Percentiles rank a stretch among this genome's conserved stretches.
Evolutionary conservation across 2,797 vertebrate species (phyloP).

Genomic region (Chloroceryle inda): DNA sequence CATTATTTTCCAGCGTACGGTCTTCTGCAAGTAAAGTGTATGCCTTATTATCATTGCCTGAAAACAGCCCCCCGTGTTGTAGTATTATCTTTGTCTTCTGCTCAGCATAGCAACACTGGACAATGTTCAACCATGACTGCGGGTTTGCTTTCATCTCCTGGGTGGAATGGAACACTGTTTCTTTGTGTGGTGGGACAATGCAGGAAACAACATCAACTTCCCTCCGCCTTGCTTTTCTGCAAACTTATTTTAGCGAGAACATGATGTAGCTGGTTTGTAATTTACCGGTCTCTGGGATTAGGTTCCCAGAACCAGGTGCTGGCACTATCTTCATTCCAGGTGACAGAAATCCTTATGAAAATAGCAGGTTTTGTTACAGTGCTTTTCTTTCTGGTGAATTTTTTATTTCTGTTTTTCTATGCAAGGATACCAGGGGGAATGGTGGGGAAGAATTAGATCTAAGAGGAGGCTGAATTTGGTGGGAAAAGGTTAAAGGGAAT

Average conservation of each 20-base stretch:
- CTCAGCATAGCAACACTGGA: neutral
- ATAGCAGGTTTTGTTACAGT: neutral
- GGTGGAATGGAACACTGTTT: neutral
- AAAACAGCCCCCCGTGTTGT: neutral
- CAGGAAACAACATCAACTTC: neutral
- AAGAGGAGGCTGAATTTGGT: neutral
- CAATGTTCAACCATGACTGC: neutral
- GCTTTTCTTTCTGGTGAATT: neutral
- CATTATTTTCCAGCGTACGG: neutral
- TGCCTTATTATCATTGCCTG: neutral
- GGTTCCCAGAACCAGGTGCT: neutral
- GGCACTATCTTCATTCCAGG: neutral
- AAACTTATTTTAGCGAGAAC: neutral
- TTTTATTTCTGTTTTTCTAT: neutral
- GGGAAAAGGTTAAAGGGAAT: neutral
- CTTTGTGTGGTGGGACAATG: slow-evolving; percentile 40
- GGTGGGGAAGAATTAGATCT: neutral
- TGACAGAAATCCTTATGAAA: neutral
- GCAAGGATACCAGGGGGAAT: neutral
- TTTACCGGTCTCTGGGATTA: neutral
- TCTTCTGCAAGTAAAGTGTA: neutral
- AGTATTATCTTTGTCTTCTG: slow-evolving; percentile 1
- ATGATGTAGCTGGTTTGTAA: neutral
- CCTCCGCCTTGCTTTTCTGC: neutral
- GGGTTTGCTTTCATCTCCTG: neutral